phyloP scores from a whole-genome alignment of 2,113 vertebrate genomes.

The Halcyon malimbica region DNA sequence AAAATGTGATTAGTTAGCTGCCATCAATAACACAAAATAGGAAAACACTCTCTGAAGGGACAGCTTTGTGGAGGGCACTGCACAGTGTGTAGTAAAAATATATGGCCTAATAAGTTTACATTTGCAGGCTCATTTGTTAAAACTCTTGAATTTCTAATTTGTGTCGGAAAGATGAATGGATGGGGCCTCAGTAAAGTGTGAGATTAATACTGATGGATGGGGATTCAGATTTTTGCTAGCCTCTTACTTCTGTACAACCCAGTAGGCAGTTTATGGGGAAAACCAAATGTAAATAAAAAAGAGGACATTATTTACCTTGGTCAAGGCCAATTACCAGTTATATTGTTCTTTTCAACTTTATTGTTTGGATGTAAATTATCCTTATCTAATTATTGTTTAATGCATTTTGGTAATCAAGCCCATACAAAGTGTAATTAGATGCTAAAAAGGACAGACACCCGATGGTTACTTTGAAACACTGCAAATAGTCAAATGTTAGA shows the following conservation, averaged over 20 bases:
- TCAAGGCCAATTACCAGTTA: constrained; percentile 80
- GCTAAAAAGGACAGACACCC: constrained; percentile 61
- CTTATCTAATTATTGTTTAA: constrained; percentile 80
- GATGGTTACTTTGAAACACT: constrained; percentile 24
- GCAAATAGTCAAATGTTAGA: neutral
- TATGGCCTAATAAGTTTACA: constrained; percentile 95
- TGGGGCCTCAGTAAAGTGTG: constrained; percentile 79
- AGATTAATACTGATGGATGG: constrained; percentile 89
- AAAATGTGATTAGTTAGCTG: constrained; percentile 92
- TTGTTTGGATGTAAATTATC: constrained; percentile 74
- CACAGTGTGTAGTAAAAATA: constrained; percentile 91
- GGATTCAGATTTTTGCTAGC: constrained; percentile 82
- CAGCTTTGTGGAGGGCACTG: constrained; percentile 87
- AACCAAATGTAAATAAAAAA: constrained; percentile 84
- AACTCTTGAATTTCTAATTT: constrained; percentile 95
- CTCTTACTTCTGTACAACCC: constrained; percentile 80
- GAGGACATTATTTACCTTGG: constrained; percentile 80
- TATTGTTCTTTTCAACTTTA: constrained; percentile 78
- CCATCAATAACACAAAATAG: constrained; percentile 90
- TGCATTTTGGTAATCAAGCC: constrained; percentile 74
- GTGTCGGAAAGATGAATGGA: constrained; percentile 97
- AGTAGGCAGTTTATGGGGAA: constrained; percentile 82
- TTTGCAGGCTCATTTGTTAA: constrained; percentile 92
- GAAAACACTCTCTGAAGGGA: constrained; percentile 89
- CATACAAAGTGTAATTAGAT: constrained; percentile 70